Evolutionary conservation across 2,888 invertebrate species (phyloP).

Genomic region (Azorinus chamasolen): DNA sequence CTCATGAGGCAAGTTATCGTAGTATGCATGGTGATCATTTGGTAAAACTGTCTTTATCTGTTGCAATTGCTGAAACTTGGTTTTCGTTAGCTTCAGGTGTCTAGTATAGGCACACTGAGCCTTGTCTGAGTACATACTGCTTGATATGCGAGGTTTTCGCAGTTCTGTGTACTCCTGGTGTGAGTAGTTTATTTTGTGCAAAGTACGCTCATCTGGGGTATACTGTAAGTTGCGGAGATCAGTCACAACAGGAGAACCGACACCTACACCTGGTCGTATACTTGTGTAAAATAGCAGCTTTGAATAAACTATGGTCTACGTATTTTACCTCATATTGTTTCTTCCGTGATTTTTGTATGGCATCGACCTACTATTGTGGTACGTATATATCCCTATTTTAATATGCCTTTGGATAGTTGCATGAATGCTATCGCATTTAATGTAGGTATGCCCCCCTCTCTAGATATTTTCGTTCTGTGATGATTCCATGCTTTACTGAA

Average conservation of each 20-base stretch:
- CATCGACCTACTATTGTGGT: slow-evolving; percentile 26
- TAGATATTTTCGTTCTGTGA: slow-evolving; percentile 24
- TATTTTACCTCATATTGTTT: slow-evolving; percentile 33
- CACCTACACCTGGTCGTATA: slow-evolving; percentile 30
- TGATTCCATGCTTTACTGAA: no score
- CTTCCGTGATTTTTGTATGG: slow-evolving; percentile 18
- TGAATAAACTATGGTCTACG: slow-evolving; percentile 33
- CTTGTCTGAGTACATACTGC: background rate
- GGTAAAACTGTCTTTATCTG: slow-evolving; percentile 6
- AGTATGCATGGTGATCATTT: slow-evolving; percentile 28
- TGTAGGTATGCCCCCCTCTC: slow-evolving; percentile 46
- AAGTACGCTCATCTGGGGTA: slow-evolving; percentile 23
- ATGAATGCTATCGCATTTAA: slow-evolving; percentile 50
- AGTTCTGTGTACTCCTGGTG: slow-evolving; percentile 9
- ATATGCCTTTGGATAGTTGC: slow-evolving; percentile 32
- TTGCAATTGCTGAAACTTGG: slow-evolving; percentile 32
- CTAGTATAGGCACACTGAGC: slow-evolving; percentile 5
- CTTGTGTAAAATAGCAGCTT: slow-evolving; percentile 18
- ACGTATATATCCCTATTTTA: slow-evolving; percentile 25
- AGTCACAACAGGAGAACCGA: slow-evolving; percentile 33
- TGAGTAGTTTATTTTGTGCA: slow-evolving; percentile 18
- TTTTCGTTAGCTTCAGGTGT: slow-evolving; percentile 9
- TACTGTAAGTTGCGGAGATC: slow-evolving; percentile 39
- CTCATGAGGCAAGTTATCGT: slow-evolving; percentile 20
- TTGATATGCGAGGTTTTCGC: slow-evolving; percentile 9